A percentile compares a stretch with the other conserved stretches of the same genome.
phyloP scores from a whole-genome alignment of 2,888 invertebrate genomes.

The Celastrina argiolus region DNA sequence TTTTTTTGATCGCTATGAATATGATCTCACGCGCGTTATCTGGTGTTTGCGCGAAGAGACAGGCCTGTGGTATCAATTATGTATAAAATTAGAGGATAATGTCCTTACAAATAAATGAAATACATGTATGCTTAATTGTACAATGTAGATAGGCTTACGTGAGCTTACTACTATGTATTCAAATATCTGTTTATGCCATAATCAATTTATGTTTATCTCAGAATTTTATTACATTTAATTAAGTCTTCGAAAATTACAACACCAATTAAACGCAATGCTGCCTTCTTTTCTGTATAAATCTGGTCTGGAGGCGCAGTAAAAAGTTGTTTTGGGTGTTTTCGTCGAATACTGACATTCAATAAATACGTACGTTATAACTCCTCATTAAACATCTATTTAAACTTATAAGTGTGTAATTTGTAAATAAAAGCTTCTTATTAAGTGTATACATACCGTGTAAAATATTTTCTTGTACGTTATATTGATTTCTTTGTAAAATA shows the following conservation, averaged over 20 bases:
- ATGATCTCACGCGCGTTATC: background rate
- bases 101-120: background rate
- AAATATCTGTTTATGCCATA: background rate
- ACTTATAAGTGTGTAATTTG: slow-evolving; percentile 17
- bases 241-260: background rate
- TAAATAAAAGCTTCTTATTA: slow-evolving; percentile 14
- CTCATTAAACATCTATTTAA: slow-evolving; percentile 1
- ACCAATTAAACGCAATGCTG: background rate
- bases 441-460: background rate
- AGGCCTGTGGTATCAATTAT: background rate
- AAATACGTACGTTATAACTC: background rate
- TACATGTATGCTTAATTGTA: background rate
- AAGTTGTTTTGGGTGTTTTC: background rate
- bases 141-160: background rate
- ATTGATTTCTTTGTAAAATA: slow-evolving; percentile 26
- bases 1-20: background rate
- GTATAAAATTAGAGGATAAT: background rate
- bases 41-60: too few species aligned
- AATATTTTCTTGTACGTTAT: slow-evolving; percentile 17
- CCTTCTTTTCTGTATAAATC: background rate
- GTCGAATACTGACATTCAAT: background rate
- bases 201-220: background rate
- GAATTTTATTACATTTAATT: background rate
- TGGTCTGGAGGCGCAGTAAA: background rate
- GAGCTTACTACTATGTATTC: background rate